Evolutionary conservation across 2,888 invertebrate genomes (phyloP).

Genomic region (Flabesymbios commensalis): DNA sequence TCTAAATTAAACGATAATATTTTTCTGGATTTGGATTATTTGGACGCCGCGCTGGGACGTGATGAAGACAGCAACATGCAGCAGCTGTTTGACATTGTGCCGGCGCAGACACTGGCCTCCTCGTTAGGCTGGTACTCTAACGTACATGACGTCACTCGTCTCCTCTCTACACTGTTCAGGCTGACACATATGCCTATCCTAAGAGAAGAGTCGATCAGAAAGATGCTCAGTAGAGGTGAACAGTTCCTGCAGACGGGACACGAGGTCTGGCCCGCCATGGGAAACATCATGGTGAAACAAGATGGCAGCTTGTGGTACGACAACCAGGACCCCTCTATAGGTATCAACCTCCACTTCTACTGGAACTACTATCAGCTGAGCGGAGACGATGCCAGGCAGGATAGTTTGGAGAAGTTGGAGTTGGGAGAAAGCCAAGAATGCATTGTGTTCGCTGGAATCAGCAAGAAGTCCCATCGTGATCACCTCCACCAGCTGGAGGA

Average conservation of each 20-base stretch:
- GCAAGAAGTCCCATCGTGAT: conserved; percentile 24
- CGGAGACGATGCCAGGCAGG: background rate
- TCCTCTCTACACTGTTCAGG: conserved; percentile 39
- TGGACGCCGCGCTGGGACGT: background rate
- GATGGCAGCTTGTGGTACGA: conserved; percentile 2
- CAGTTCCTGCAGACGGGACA: conserved; percentile 19
- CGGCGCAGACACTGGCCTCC: conserved; percentile 42
- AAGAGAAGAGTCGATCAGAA: conserved; percentile 35
- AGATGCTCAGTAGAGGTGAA: conserved; percentile 34
- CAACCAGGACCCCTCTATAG: background rate
- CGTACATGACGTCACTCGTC: conserved; percentile 48
- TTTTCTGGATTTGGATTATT: background rate
- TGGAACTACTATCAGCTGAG: background rate
- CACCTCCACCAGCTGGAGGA: conserved; percentile 40
- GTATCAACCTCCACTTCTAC: background rate
- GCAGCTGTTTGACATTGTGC: conserved; percentile 22
- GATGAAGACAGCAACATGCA: background rate
- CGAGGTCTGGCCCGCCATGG: background rate
- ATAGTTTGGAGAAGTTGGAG: conserved; percentile 35
- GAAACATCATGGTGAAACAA: background rate
- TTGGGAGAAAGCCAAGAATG: too few species aligned
- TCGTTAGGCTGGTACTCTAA: conserved; percentile 54
- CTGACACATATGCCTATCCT: conserved; percentile 39
- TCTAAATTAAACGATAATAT: background rate
- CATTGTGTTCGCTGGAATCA: conserved; percentile 43